These are phyloP conservation scores for Champsocephalus gunnari DNA, from an alignment of 2,797 vertebrate genomes.

Conservation along the genomic window DNA sequence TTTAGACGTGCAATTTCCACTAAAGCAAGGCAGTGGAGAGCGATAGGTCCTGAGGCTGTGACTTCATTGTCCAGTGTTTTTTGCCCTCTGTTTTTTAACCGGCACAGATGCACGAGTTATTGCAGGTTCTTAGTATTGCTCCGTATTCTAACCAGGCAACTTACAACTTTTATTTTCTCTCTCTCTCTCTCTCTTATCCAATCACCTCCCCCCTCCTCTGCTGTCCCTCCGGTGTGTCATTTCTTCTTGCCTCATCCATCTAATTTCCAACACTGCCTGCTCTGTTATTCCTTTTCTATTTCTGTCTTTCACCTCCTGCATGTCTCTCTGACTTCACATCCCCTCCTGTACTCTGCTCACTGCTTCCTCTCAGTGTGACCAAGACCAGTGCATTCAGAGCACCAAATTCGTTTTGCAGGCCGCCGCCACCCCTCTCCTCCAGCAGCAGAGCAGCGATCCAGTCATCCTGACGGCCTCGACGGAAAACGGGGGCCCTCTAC, in stretches of 20 bases:
- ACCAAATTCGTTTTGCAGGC: conserved; percentile 99
- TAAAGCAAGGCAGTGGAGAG: conserved; percentile 47
- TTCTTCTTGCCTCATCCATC: conserved; percentile 3
- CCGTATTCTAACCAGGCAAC: conserved; percentile 63
- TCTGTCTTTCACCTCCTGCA: conserved; percentile 9
- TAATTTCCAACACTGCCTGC: conserved; percentile 15
- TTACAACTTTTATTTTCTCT: conserved; percentile 62
- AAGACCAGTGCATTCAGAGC: conserved; percentile 99
- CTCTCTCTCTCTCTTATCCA: conserved; percentile 43
- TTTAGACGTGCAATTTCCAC: conserved; percentile 46
- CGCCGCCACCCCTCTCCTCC: conserved; percentile 93
- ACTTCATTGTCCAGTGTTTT: conserved; percentile 46
- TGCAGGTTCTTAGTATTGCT: conserved; percentile 48
- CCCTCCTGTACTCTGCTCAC: not conserved
- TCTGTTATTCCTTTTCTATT: conserved; percentile 26
- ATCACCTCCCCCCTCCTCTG: conserved; percentile 34
- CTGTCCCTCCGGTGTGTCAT: conserved; percentile 11
- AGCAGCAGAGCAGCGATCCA: conserved; percentile 92
- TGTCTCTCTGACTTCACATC: conserved; percentile 13
- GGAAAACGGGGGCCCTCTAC: conserved; percentile 86
- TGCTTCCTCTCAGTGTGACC: conserved; percentile 90
- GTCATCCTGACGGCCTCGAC: conserved; percentile 83
- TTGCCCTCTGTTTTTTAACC: conserved; percentile 45
- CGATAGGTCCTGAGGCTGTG: conserved; percentile 52
- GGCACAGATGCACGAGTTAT: conserved; percentile 11